Conservation (phyloP, 2,888 invertebrate genomes). For the Polyommatus icarus region DNA sequence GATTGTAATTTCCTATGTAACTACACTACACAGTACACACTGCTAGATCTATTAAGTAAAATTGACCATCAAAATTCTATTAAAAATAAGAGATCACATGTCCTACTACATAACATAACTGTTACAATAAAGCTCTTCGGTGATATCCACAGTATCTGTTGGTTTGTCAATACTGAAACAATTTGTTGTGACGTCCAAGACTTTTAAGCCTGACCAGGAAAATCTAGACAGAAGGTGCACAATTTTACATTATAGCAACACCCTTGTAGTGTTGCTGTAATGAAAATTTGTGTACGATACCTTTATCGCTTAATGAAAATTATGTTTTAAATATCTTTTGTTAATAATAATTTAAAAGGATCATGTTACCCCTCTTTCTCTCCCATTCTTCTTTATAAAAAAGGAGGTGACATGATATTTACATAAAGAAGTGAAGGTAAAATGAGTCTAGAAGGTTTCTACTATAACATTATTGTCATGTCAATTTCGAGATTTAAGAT, state of each 20-base stretch:
- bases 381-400: too few relatives aligned
- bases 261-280: too few relatives aligned
- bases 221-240: not conserved
- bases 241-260: not conserved
- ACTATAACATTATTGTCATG: not conserved
- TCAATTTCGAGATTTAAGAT: not conserved
- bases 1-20: conserved; percentile 58
- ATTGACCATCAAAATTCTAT: conserved; percentile 78
- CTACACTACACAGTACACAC: too few relatives aligned
- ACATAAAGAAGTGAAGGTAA: not conserved
- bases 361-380: not conserved
- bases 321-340: too few relatives aligned
- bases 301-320: too few relatives aligned
- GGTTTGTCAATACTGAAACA: conserved; percentile 56
- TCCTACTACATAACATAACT: conserved; percentile 73
- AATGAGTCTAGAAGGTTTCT: not conserved
- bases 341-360: not conserved
- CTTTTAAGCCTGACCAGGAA: not conserved
- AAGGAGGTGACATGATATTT: too few relatives aligned
- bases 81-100: conserved; percentile 79
- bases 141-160: conserved; percentile 59
- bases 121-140: conserved; percentile 74
- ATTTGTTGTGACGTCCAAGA: conserved; percentile 14
- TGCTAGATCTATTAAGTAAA: conserved; percentile 77
- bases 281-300: too few relatives aligned